Base-by-base conservation (phyloP, 1,140 invertebrate species). In the Euschistus heros region DNA sequence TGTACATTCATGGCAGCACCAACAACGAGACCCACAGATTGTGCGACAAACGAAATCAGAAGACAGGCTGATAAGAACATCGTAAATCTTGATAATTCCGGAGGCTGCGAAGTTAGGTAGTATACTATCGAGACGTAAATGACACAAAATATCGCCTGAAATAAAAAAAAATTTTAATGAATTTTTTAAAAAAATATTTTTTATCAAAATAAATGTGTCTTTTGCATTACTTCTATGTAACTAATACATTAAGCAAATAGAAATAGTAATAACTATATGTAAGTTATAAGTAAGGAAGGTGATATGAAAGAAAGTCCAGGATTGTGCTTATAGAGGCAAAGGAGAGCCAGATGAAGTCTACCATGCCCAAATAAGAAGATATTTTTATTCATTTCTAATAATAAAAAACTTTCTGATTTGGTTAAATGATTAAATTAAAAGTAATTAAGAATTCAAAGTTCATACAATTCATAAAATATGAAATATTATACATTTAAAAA, bases 51-150 rank as follows among this genome's bases (percentile, higher is more conserved):
- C 0, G 93, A 92, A 55, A 95, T 95, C 71, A 97, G 79, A 55
- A 94, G 82, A 72, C 91, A 92, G 13, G 93, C 87, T 0, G 82
- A 80, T 62, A 96, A 77, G 78, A 97, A 97, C 85, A 97, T 93
- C 24, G 83, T 79, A 76, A 92, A 97, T 33, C 94, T 81, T 71
- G 82, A 80, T 37, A 84, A 75, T 71, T 94, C 92, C 64, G 84
- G 79, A 0, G 94, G 94, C 76, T 98, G 95, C 54, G 89, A 89
- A 33, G 94, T 97, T 84, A 97, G 84, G 74, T 91, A 91, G 76
- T 98, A 98, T 0, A 97, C 93, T 65, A 98, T 93, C 63, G 88
- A 84, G 27, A 94, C 86, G 77, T 97, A 97, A 27, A 97, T 82
- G 8, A 95, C 76, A 69, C 94, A 96, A 75, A 92, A 93, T 69